Evolutionary conservation across 1,140 invertebrate species (phyloP).

Genomic region (Drosophila gunungcola): DNA sequence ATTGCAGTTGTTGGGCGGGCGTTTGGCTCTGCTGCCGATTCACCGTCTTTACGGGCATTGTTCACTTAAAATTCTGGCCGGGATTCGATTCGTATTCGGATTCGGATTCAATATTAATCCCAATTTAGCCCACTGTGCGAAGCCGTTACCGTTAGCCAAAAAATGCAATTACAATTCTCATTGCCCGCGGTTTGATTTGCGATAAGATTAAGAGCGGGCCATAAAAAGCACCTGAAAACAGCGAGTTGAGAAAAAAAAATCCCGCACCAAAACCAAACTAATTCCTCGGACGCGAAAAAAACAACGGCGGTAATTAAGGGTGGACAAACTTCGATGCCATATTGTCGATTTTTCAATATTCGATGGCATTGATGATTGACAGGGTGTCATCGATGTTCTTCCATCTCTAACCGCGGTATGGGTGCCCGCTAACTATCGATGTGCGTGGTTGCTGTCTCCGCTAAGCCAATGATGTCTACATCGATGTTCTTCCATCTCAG

Average conservation of each 20-base stretch:
- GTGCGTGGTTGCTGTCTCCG: no score
- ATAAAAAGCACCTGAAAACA: slow-evolving; percentile 41
- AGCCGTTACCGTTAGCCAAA: slow-evolving; percentile 19
- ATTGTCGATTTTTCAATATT: no score
- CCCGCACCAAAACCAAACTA: not conserved
- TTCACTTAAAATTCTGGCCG: slow-evolving; percentile 17
- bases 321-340: no score
- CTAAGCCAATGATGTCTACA: no score
- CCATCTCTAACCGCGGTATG: no score
- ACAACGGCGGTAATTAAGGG: no score
- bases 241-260: slow-evolving; percentile 7
- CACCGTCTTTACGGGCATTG: slow-evolving; percentile 64
- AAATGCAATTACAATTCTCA: slow-evolving; percentile 60
- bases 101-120: not conserved
- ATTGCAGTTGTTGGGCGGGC: slow-evolving; percentile 70
- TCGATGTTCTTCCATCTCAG: no score
- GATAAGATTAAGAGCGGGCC: slow-evolving; percentile 67
- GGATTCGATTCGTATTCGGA: not conserved
- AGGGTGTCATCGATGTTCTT: no score
- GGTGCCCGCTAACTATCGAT: no score
- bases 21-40: slow-evolving; percentile 70
- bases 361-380: no score
- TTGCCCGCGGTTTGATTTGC: slow-evolving; percentile 43
- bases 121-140: not conserved
- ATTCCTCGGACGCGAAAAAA: no score